Base-by-base conservation (phyloP, 2,113 vertebrate genomes). In the Numida meleagris region DNA sequence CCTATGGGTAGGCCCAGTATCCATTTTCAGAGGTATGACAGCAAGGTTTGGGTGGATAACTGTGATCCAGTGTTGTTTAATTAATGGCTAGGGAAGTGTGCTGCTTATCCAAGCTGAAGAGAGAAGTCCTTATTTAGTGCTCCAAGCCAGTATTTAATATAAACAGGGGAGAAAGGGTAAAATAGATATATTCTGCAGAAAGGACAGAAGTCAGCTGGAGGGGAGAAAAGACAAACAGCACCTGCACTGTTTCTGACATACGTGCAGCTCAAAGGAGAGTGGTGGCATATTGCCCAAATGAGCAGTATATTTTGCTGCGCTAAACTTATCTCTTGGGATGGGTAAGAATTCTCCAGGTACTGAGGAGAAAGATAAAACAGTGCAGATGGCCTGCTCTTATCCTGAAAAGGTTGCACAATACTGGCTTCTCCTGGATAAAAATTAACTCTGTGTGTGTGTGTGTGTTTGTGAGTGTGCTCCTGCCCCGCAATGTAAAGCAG, bases 361-460 rank as follows among this genome's bases (percentile, higher is more conserved):
- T 42, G 75, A 63, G 45, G 40, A 83, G 70, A 84, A 81, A 93
- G 94, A 92, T 94, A 94, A 91, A 91, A 24, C 17, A n/a, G 42
- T 62, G 63, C 58, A 84, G 57, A 90, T 75, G 58, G 80, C 62
- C 57, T 58, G 45, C 48, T 86, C 9, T 1, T 72, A 63, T 50
- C 66, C 24, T 42, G 71, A 45, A 14, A 4, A 38, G 12, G 38
- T 95, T 95, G 77, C 13, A 6, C 75, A 82, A 84, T 38, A 38
- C n/a, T 82, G 72, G 82, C 94, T 86, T 94, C 81, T 83, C 66
- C 36, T 42, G 77, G 86, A 95, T 97, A 95, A 96, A 97, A 93
- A 76, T 77, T 80, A 94, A 93, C 68, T 88, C 1, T 19, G 57
- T 58, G 55, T 21, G 23, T 61, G 23, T 63, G 61, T 19, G 25